Evolutionary conservation across 2,797 vertebrate genomes (phyloP), one percentile per base, ranked within the genome.

Genomic region (Argyrosomus regius): DNA sequence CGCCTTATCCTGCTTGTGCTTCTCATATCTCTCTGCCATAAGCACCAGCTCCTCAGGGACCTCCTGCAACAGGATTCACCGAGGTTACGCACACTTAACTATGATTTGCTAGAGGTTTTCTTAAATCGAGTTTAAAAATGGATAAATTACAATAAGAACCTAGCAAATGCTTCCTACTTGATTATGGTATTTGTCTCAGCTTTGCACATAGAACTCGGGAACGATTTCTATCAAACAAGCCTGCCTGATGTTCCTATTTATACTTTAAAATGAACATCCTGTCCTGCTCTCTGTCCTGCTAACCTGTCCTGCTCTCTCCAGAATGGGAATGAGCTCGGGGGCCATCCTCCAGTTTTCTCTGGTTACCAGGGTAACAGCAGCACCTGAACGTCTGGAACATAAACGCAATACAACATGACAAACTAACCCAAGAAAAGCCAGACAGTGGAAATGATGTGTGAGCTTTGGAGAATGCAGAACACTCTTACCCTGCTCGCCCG

Each of bases 231-330:
- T 41, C 9, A 20, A 24, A 26, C 35, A 68, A 69, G 14, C 5
- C 5, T 49, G 16, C 1, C 3, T 28, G 16, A 28, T 3, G 68
- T 54, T 56, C 2, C 13, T 13, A 35, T 46, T 56, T 24, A 52
- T 24, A 54, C 45, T 11, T 52, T 9, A 11, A 11, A 58, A 57
- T 58, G 0, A 43, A 48, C 1, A 41, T 61, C 28, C 13, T 31
- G 3, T 77, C 41, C n/a, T 26, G 46, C 91, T n/a, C 58, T 31
- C 13, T 39, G 3, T 77, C 45, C n/a, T 35, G 46, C 91, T n/a
- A 13, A 99, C 98, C 94, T 99, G 98, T 67, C 95, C 96, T 73
- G 97, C 91, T 92, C 97, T 95, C 93, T 98, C 95, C 82, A 99
- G 91, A 86, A 99, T 99, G 65, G 91, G 91, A 84, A 98, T 96